A percentile compares a stretch with the other conserved stretches of the same genome.
phyloP scores from a whole-genome alignment of 2,888 invertebrate species.

The Meandrusa payeni region DNA sequence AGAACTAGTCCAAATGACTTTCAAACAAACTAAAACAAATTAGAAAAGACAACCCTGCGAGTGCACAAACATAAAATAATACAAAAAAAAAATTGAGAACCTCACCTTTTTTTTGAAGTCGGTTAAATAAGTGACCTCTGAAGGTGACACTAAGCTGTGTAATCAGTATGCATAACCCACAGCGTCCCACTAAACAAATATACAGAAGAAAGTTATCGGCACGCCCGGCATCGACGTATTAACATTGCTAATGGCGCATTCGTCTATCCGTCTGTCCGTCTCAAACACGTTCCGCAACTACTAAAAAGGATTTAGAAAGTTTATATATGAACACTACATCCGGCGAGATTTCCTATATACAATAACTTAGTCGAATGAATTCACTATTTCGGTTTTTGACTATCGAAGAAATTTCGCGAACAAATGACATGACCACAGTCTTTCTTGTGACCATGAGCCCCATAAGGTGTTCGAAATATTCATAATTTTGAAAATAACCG shows the following conservation, averaged over 20 bases:
- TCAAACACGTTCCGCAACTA: constrained; percentile 51
- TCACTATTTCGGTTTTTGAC: constrained; percentile 1
- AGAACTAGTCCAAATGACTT: too few species aligned
- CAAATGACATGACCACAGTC: too few species aligned
- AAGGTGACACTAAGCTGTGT: background rate
- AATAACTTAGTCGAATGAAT: background rate
- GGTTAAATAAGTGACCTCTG: too few species aligned
- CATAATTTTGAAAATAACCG: too few species aligned
- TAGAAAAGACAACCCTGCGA: too few species aligned
- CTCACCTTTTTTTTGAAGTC: too few species aligned
- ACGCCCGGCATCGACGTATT: constrained; percentile 32
- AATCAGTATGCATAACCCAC: constrained; percentile 25
- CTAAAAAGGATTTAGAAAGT: constrained; percentile 69
- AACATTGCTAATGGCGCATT: constrained; percentile 33
- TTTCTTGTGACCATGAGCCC: too few species aligned
- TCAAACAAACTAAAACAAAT: too few species aligned
- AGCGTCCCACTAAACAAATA: constrained; percentile 31
- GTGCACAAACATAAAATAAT: too few species aligned
- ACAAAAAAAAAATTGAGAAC: too few species aligned
- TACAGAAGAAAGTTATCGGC: constrained; percentile 48
- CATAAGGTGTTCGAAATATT: too few species aligned
- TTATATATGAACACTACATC: constrained; percentile 28
- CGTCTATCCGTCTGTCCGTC: constrained; percentile 24
- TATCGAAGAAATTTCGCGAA: background rate
- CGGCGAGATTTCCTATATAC: constrained; percentile 28